phyloP scores from a whole-genome alignment of 2,888 invertebrate genomes.

The Eumerus sabulonum region DNA sequence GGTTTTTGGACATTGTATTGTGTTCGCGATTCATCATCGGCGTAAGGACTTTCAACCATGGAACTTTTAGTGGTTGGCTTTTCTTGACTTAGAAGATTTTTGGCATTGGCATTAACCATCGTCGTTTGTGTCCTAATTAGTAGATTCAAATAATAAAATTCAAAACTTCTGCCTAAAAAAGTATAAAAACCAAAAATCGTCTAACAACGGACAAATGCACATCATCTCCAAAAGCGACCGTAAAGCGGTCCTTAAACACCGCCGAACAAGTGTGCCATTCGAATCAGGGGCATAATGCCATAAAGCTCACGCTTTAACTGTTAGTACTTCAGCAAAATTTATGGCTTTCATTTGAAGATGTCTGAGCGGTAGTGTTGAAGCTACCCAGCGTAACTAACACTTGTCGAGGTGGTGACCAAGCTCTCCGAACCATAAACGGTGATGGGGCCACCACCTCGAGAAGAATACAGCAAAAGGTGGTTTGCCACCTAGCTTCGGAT shows the following conservation, averaged over 20 bases:
- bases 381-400: constrained; percentile 35
- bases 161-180: too few species aligned
- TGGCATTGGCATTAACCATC: too few species aligned
- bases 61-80: too few species aligned
- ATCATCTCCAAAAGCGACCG: constrained; percentile 35
- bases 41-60: too few species aligned
- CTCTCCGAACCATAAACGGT: constrained; percentile 22
- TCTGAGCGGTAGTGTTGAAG: background rate
- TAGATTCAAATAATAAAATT: too few species aligned
- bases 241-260: constrained; percentile 53
- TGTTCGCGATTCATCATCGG: too few species aligned
- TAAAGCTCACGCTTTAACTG: constrained; percentile 54
- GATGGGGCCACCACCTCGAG: constrained; percentile 8
- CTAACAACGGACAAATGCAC: constrained; percentile 32
- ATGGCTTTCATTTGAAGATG: constrained; percentile 41
- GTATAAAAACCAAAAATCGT: constrained; percentile 21
- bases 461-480: constrained; percentile 38
- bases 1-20: too few species aligned
- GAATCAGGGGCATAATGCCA: constrained; percentile 38
- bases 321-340: constrained; percentile 49
- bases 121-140: too few species aligned
- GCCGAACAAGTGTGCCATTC: constrained; percentile 21
- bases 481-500: too few species aligned
- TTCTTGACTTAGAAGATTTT: too few species aligned
- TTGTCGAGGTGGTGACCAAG: constrained; percentile 32